A percentile compares a stretch with the other conserved stretches of the same genome.
These are phyloP conservation scores for Leptinotarsa undecemlineata DNA, from an alignment of 1,140 invertebrate genomes.

Conservation along the genomic window DNA sequence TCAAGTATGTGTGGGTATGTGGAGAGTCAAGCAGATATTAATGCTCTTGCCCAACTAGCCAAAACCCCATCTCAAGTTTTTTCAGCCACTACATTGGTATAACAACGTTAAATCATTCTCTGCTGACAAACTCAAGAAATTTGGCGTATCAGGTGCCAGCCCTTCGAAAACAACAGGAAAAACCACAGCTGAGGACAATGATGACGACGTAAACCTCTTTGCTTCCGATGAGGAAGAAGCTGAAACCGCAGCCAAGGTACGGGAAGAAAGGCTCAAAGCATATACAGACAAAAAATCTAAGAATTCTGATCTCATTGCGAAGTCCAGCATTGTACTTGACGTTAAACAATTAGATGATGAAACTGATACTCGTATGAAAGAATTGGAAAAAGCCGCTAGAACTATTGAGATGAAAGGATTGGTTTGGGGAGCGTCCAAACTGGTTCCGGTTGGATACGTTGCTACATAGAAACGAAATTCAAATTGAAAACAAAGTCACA, in stretches of 20 bases:
- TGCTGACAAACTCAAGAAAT: slow-evolving; percentile 60
- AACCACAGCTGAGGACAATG: slow-evolving; percentile 58
- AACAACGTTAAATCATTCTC: slow-evolving; percentile 88
- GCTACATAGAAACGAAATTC: slow-evolving; percentile 50
- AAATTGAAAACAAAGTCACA: too few species aligned
- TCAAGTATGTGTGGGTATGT: slow-evolving; percentile 68
- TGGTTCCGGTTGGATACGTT: slow-evolving; percentile 92
- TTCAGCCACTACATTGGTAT: slow-evolving; percentile 90
- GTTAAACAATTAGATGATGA: slow-evolving; percentile 98
- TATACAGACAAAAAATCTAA: slow-evolving; percentile 93
- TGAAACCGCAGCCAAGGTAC: slow-evolving; percentile 78
- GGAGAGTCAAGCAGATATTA: slow-evolving; percentile 83
- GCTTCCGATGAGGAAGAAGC: slow-evolving; percentile 84
- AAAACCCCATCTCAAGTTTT: slow-evolving; percentile 69
- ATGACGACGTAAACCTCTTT: slow-evolving; percentile 85
- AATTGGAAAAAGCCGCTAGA: slow-evolving; percentile 79
- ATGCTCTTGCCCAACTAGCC: slow-evolving; percentile 77
- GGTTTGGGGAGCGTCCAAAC: slow-evolving; percentile 96
- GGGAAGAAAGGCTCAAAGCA: slow-evolving; percentile 84
- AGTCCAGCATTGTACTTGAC: slow-evolving; percentile 92
- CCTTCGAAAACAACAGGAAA: slow-evolving; percentile 62
- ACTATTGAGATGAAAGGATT: slow-evolving; percentile 76
- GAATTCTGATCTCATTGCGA: slow-evolving; percentile 89
- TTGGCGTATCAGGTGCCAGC: slow-evolving; percentile 58
- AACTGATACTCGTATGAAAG: slow-evolving; percentile 80